Conservation (phyloP, 1,140 invertebrate species). For the Bombus impatiens region DNA sequence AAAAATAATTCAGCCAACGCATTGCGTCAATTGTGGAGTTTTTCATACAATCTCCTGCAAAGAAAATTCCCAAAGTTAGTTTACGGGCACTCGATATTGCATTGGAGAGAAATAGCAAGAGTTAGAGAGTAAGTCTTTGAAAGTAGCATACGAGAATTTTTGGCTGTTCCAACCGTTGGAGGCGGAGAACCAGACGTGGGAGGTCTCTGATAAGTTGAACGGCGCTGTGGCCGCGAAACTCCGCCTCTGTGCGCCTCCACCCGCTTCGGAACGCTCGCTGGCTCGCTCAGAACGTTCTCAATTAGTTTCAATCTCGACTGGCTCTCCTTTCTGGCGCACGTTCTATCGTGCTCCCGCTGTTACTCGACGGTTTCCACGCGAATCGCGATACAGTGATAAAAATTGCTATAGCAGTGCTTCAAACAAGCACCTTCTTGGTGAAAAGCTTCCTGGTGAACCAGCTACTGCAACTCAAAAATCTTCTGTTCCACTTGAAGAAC, state of each 20-base stretch:
- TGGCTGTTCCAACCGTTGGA: not conserved
- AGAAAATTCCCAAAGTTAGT: not conserved
- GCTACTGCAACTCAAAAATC: not conserved
- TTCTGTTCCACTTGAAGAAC: not conserved
- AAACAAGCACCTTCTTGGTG: not conserved
- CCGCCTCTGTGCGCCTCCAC: constrained; percentile 63
- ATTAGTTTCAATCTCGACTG: constrained; percentile 64
- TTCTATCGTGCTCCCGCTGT: not conserved
- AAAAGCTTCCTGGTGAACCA: not conserved
- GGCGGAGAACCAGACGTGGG: constrained; percentile 50
- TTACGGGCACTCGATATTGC: not conserved
- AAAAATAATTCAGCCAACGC: not conserved
- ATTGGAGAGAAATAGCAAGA: not conserved
- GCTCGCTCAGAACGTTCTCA: constrained; percentile 42
- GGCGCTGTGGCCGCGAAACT: constrained; percentile 45
- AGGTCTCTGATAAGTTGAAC: constrained; percentile 41
- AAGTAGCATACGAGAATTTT: not conserved
- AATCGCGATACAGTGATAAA: constrained; percentile 11
- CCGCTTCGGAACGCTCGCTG: constrained; percentile 26
- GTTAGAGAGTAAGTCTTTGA: not conserved
- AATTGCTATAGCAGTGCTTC: not conserved
- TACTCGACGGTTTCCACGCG: constrained; percentile 7
- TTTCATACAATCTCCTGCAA: not conserved
- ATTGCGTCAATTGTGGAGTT: no score
- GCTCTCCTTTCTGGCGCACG: constrained; percentile 48